Base-by-base conservation (phyloP, 2,888 invertebrate genomes). In the Griposia aprilina region DNA sequence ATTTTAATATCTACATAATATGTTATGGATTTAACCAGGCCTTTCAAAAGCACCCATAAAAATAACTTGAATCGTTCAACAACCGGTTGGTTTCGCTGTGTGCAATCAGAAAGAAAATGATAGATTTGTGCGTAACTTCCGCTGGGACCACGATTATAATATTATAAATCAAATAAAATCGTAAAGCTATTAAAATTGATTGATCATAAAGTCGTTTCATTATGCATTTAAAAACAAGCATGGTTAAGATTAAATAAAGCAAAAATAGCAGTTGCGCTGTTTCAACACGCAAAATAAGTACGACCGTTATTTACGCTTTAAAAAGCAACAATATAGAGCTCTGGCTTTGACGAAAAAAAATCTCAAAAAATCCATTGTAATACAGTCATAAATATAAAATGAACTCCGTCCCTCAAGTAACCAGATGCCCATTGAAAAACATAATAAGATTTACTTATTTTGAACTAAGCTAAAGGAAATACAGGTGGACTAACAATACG, bases 371-470 rank as follows among this genome's bases (percentile, higher is more conserved):
- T 67, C 84, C 84, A 89, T 87, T 87, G 89, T 83, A 86, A 89
- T 90, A 90, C 87, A 90, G 90, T 92, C 91, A 93, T 95, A 92
- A 94, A 95, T 95, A 94, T 90, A 89, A 90, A 93, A 95, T 93
- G 91, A 93, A 91, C 87, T 92, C 83, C 84, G 87, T 90, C 94
- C 94, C 95, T 92, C 91, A 91, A 92, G 95, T 93, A 95, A 95
- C 93, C 92, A 92, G 94, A 96, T 90, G 92, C 95, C 94, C 91
- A 94, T 96, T 95, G 92, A 95, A 89, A 82, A 90, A 89, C 91
- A 94, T 95, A 96, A 96, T 95, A 94, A 95, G 95, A 95, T 96
- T 96, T 95, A 93, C 93, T 94, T 93, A 91, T 92, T 92, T 93
- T 92, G 89, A 92, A 93, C 93, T 94, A 92, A 90, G 90, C 90